Conservation (phyloP, 2,113 vertebrate genomes). For the Xerus inauris region DNA sequence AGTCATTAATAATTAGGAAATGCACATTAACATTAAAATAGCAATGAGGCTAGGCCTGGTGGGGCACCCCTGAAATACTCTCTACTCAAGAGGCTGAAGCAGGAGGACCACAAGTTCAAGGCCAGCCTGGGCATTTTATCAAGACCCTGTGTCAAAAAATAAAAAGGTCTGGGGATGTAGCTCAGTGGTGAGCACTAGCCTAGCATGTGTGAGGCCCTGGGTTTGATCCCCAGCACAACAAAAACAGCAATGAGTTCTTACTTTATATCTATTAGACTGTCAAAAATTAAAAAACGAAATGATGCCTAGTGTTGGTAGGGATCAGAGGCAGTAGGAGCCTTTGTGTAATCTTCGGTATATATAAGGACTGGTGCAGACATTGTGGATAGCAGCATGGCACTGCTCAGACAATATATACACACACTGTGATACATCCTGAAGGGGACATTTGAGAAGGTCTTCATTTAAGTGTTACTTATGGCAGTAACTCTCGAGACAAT, state of each 20-base stretch:
- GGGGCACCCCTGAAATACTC: too few relatives aligned
- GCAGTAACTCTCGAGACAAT: not conserved
- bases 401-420: not conserved
- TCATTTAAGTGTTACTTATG: not conserved
- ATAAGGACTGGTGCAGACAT: not conserved
- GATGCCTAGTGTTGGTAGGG: not conserved
- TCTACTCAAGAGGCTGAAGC: too few relatives aligned
- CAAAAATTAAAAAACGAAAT: not conserved
- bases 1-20: not conserved
- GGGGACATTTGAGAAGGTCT: not conserved
- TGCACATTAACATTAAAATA: not conserved
- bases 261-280: not conserved
- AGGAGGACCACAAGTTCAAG: too few relatives aligned
- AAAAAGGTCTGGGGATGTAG: too few relatives aligned
- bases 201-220: too few relatives aligned
- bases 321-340: not conserved
- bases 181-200: too few relatives aligned
- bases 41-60: not conserved
- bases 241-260: not conserved
- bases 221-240: too few relatives aligned
- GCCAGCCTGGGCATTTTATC: too few relatives aligned
- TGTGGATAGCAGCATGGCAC: not conserved
- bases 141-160: too few relatives aligned
- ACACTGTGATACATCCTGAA: not conserved
- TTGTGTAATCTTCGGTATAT: not conserved